Evolutionary conservation across 2,888 invertebrate genomes (phyloP).

Genomic region (Cataglyphis altisquamis): DNA sequence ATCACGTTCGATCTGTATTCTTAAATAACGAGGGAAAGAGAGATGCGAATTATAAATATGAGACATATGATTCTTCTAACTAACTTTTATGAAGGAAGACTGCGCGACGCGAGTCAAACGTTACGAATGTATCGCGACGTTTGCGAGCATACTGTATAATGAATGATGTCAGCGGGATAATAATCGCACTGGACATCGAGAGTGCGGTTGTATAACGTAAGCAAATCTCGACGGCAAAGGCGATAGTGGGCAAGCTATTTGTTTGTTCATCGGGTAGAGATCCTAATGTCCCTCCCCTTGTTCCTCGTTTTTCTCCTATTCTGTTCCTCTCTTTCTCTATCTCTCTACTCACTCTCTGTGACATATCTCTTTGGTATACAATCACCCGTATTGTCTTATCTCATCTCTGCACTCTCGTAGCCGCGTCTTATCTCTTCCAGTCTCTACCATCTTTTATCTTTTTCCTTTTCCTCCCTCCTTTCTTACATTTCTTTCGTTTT

Average conservation of each 20-base stretch:
- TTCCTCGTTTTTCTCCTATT: neutral
- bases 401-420: constrained; percentile 33
- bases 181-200: constrained; percentile 62
- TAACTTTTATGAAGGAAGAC: neutral
- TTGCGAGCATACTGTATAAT: constrained; percentile 61
- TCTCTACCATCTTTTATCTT: constrained; percentile 46
- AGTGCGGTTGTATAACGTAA: constrained; percentile 47
- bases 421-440: neutral
- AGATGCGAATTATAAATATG: neutral
- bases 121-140: constrained; percentile 36
- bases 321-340: neutral
- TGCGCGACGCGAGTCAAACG: neutral
- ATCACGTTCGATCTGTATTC: neutral
- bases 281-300: constrained; percentile 67
- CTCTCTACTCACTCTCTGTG: neutral
- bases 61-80: neutral
- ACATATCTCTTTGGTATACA: constrained; percentile 6
- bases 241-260: constrained; percentile 63
- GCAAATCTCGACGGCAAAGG: constrained; percentile 46
- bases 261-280: constrained; percentile 79
- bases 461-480: constrained; percentile 34
- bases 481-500: neutral
- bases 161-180: constrained; percentile 69
- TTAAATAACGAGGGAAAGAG: neutral
- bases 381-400: constrained; percentile 30